Evolutionary conservation across 2,113 vertebrate species (phyloP), one percentile per base, ranked within the genome.

Genomic region (Holacanthus passer): DNA sequence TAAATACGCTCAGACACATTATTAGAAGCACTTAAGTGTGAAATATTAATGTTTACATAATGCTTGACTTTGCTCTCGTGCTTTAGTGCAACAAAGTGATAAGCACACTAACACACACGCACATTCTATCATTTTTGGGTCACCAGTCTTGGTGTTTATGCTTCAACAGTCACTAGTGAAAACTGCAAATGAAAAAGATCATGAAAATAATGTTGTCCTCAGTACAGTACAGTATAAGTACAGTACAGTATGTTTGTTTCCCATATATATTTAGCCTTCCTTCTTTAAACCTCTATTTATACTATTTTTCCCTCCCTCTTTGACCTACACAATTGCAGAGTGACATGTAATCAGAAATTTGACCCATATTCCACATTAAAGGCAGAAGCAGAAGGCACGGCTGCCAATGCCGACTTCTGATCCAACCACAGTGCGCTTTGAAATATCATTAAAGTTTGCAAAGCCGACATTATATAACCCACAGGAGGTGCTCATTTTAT

Each of bases 21-120:
- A 39, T 41, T 10, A 53, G 22, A 41, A 41, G 17, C 32, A 64
- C 60, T 75, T 65, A 41, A 65, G 32, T 52, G 5, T 45, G 3
- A 74, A 75, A 75, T 64, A 75, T 53, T 53, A 29, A 64, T 17
- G 60, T 41, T 52, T 35, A 53, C 59, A 22, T 64, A 39, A 63
- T 64, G 60, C 47, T 53, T 27, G 9, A 43, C 52, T 53, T 62
- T 14, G 2, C 24, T 52, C 32, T 24, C 22, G 9, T 8, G 9
- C 14, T 19, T 24, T 69, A 10, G 3, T 68, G 27, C 16, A 47
- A 48, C 11, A 14, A 32, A 9, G 10, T 32, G 12, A 31, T 10
- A 31, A 2, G 8, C 14, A 39, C 67, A 71, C 68, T 37, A 5
- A 35, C 65, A 69, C 66, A 48, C 9, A 48, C 31, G 20, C 11